These are phyloP conservation scores for Ceyx margarethae DNA, from an alignment of 2,113 vertebrate genomes.

Conservation along the genomic window DNA sequence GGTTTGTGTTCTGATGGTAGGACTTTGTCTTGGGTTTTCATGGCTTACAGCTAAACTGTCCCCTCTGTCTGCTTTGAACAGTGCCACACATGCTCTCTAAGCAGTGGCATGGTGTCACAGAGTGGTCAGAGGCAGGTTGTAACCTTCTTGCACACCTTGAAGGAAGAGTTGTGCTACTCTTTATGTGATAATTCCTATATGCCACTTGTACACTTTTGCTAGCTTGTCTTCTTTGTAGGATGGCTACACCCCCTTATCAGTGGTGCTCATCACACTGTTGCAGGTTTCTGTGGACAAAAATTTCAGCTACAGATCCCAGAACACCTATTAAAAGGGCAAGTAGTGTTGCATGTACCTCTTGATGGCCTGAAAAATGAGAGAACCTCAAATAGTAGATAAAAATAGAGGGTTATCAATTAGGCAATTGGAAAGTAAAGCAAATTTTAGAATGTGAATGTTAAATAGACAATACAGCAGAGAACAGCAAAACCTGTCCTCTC, in stretches of 20 bases:
- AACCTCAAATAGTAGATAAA: background rate
- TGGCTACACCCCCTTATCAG: background rate
- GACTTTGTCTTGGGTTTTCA: background rate
- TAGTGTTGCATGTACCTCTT: background rate
- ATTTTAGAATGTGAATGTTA: background rate
- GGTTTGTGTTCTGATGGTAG: background rate
- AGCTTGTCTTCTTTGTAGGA: background rate
- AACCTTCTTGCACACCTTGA: background rate
- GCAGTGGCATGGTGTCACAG: rapidly evolving
- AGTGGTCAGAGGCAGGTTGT: rapidly evolving
- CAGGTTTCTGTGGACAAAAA: background rate
- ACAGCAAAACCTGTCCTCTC: background rate
- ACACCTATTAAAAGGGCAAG: background rate
- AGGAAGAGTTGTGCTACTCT: rapidly evolving
- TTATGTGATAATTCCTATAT: background rate
- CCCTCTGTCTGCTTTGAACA: rapidly evolving
- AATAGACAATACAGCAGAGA: background rate
- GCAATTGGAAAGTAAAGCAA: background rate
- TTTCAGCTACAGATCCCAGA: background rate
- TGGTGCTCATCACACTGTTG: rapidly evolving
- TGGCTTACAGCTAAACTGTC: background rate
- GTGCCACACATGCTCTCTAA: background rate
- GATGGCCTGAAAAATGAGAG: background rate
- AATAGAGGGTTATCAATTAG: background rate
- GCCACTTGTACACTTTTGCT: background rate